Base-by-base conservation (phyloP, 1,140 invertebrate species). In the Ceratina australensis region DNA sequence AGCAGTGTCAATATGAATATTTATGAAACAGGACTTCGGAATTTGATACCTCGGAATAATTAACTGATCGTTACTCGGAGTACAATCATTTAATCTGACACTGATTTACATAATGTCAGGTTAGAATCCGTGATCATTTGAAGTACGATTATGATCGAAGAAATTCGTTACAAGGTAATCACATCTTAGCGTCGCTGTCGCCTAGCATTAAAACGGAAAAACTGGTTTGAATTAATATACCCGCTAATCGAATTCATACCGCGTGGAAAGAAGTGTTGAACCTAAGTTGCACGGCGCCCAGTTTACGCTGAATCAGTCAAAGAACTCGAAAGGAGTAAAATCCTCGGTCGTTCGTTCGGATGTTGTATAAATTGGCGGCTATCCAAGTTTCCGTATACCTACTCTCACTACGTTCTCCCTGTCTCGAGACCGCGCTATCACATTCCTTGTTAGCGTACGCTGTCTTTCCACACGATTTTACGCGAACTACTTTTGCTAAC, bases 351-450 rank as follows among this genome's bases (percentile, higher is more conserved):
- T 24, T 61, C 65, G 78, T 79, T 83, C 77, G 77, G 84, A 86
- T 84, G 74, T 86, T 76, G 82, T 84, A 80, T 78, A 80, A 82
- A 86, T 87, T 87, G 85, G 85, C 84, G 56, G 49, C 60, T 77
- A 57, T 80, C 85, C 85, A 87, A 85, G 69, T 85, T 79, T 75
- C 67, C 71, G 72, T 42, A 42, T 42, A 42, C 33, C 33, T 69
- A 68, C 75, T 79, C 83, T 85, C 83, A 72, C 77, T 63, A 64
- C 78, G 72, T 56, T 76, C 59, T 59, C 56, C 73, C 64, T 50
- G 66, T 73, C 64, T 42, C 20, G 49, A 20, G 59, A 59, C 50
- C 61, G 59, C 50, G 73, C 72, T 82, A 82, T 82, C 75, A 72
- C 83, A 82, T 85, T 85, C 80, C 83, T 56, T 66, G 57, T 65